Conservation (phyloP, 2,888 invertebrate species). For the Cataglyphis altisquamis region DNA sequence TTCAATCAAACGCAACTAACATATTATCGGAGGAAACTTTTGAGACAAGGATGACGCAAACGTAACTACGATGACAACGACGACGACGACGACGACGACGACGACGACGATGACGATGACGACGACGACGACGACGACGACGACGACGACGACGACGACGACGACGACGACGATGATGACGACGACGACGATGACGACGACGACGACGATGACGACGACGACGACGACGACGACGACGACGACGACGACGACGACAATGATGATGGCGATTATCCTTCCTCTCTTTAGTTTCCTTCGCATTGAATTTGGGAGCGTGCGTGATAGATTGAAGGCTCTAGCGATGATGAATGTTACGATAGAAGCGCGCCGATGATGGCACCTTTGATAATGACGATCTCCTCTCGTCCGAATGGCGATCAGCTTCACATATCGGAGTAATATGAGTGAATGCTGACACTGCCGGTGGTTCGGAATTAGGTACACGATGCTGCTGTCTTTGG, state of each 20-base stretch:
- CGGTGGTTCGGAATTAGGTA: slow-evolving; percentile 67
- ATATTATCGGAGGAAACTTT: slow-evolving; percentile 18
- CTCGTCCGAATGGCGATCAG: slow-evolving; percentile 51
- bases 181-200: slow-evolving; percentile 2
- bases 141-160: slow-evolving; percentile 32
- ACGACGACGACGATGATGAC: slow-evolving; percentile 29
- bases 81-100: slow-evolving; percentile 14
- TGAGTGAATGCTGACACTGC: slow-evolving; percentile 70
- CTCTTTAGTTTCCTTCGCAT: slow-evolving; percentile 34
- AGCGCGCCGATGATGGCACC: slow-evolving; percentile 34
- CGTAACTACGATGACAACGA: neutral
- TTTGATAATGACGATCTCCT: slow-evolving; percentile 37
- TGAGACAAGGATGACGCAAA: slow-evolving; percentile 31
- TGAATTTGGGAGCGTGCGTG: slow-evolving; percentile 39
- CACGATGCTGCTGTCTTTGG: slow-evolving; percentile 74
- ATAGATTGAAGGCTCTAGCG: slow-evolving; percentile 44
- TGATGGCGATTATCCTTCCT: slow-evolving; percentile 44
- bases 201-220: neutral
- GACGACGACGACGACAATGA: slow-evolving; percentile 31
- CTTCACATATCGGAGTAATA: slow-evolving; percentile 70
- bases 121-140: slow-evolving; percentile 17
- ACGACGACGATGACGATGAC: slow-evolving; percentile 19
- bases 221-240: slow-evolving; percentile 7
- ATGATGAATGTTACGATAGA: slow-evolving; percentile 40
- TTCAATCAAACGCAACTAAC: slow-evolving; percentile 26